Evolutionary conservation across 2,797 vertebrate genomes (phyloP).

Genomic region (Enteromius afrohamiltoni): DNA sequence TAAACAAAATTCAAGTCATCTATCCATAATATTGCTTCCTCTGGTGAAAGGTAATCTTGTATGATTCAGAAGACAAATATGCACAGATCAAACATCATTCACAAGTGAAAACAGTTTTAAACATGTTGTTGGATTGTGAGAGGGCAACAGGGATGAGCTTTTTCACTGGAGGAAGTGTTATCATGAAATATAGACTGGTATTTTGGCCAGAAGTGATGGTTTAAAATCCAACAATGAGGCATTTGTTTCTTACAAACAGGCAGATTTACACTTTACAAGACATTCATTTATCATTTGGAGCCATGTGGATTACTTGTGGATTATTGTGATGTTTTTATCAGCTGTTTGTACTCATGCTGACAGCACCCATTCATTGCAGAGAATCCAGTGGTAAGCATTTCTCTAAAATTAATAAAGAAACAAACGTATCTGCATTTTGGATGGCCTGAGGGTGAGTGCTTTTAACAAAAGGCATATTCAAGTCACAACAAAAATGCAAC

Average conservation of each 20-base stretch:
- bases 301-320: neutral
- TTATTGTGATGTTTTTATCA: neutral
- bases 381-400: neutral
- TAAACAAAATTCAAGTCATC: neutral
- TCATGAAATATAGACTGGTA: neutral
- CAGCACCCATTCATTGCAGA: neutral
- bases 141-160: neutral
- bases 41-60: neutral
- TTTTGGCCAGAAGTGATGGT: neutral
- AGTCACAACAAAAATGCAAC: neutral
- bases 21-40: neutral
- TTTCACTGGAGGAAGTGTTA: neutral
- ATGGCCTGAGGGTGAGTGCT: neutral
- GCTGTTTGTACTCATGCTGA: neutral
- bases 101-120: neutral
- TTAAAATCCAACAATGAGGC: neutral
- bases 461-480: neutral
- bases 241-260: neutral
- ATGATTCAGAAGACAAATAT: neutral
- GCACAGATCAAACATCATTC: neutral
- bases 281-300: neutral
- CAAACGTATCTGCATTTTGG: neutral
- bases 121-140: neutral
- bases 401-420: neutral
- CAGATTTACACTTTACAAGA: neutral